These are phyloP conservation scores for Onychomys arenicola DNA, from an alignment of 2,797 vertebrate genomes.

Conservation along the genomic window DNA sequence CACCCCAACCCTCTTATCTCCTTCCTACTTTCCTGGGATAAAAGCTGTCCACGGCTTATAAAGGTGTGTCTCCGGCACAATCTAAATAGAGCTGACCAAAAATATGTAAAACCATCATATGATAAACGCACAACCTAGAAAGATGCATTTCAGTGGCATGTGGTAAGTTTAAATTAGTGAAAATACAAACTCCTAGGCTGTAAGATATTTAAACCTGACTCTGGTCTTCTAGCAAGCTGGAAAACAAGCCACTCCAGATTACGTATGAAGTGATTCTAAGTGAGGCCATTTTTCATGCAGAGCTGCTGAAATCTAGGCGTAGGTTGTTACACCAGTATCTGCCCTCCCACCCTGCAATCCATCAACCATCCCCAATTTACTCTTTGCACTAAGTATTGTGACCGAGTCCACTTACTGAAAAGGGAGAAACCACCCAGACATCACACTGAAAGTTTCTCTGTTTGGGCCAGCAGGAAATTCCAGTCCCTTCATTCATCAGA, in stretches of 20 bases:
- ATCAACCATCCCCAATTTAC: constrained; percentile 37
- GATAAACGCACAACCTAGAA: constrained; percentile 9
- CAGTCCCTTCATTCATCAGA: constrained; percentile 76
- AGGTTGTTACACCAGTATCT: neutral
- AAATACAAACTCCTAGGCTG: neutral
- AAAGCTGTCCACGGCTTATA: constrained; percentile 40
- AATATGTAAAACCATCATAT: neutral
- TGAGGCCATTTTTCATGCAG: constrained; percentile 41
- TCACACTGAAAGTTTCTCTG: constrained; percentile 52
- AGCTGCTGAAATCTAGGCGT: constrained; percentile 28
- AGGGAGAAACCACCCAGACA: constrained; percentile 44
- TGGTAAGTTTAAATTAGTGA: neutral
- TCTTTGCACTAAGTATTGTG: constrained; percentile 19
- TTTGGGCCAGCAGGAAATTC: constrained; percentile 82
- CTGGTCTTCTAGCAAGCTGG: constrained; percentile 13
- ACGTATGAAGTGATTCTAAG: constrained; percentile 1
- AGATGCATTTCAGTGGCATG: neutral
- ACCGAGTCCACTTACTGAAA: constrained; percentile 16
- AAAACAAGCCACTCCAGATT: constrained; percentile 21
- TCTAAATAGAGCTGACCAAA: neutral
- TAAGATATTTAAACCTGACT: neutral
- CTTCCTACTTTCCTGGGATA: neutral
- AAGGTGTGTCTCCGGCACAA: neutral
- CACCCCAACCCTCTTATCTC: too few relatives aligned
- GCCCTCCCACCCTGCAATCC: constrained; percentile 32